phyloP scores from a whole-genome alignment of 2,888 invertebrate genomes.

The Ferdinandea cuprea region DNA sequence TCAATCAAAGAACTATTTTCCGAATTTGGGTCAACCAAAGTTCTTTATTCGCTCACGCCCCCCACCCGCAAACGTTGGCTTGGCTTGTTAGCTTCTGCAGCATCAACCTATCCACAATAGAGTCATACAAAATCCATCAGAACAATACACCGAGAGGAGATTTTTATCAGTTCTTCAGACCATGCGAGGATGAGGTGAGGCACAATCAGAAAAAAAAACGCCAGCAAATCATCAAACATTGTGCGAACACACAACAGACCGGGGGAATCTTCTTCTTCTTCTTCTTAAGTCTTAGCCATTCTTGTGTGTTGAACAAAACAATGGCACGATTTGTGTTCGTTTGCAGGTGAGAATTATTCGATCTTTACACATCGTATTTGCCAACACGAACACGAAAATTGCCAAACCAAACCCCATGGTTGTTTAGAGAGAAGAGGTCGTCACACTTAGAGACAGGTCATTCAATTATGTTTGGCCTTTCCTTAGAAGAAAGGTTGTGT shows the following conservation, averaged over 20 bases:
- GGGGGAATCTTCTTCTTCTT: constrained; percentile 22
- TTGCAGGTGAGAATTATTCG: constrained; percentile 65
- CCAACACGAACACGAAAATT: constrained; percentile 20
- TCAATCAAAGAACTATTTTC: constrained; percentile 39
- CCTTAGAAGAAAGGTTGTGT: constrained; percentile 21
- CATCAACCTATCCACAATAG: constrained; percentile 41
- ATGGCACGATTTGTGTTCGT: constrained; percentile 51
- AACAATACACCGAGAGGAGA: constrained; percentile 39
- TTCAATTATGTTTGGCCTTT: constrained; percentile 59
- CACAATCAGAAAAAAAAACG: neutral
- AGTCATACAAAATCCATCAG: constrained; percentile 35
- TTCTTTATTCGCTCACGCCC: constrained; percentile 31
- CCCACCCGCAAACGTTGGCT: constrained; percentile 14
- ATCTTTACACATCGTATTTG: constrained; percentile 50
- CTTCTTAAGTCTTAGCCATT: constrained; percentile 1
- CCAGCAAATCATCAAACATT: constrained; percentile 64
- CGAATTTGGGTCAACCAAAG: constrained; percentile 58
- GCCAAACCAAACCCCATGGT: constrained; percentile 38
- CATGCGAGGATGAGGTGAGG: constrained; percentile 15
- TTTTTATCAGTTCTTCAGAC: constrained; percentile 46
- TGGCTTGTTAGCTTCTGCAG: constrained; percentile 27
- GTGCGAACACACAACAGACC: constrained; percentile 39
- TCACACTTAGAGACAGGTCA: constrained; percentile 68
- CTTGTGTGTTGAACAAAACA: constrained; percentile 42
- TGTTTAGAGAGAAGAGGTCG: constrained; percentile 41